Conservation (phyloP, 2,797 vertebrate genomes). For the Botia almorhae region DNA sequence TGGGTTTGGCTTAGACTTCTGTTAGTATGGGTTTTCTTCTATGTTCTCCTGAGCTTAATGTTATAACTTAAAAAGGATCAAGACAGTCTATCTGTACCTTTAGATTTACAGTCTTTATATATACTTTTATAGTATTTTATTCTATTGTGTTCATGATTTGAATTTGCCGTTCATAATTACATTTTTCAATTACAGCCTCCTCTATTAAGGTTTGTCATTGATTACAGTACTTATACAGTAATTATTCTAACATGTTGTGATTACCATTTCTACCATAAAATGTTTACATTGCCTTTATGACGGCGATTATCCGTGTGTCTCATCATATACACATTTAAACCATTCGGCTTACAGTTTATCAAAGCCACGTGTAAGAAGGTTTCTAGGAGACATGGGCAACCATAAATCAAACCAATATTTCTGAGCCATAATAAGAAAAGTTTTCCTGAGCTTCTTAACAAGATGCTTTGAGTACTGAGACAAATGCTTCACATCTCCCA, state of each 20-base stretch:
- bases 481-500: conserved; percentile 18
- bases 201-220: no score
- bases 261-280: neutral
- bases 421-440: conserved; percentile 6
- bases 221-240: no score
- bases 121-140: no score
- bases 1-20: neutral
- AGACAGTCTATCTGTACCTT: neutral
- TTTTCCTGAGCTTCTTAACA: conserved; percentile 9
- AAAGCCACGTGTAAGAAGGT: neutral
- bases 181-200: no score
- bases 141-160: no score
- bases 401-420: conserved; percentile 11
- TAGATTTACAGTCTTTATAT: no score
- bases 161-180: no score
- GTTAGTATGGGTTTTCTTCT: no score
- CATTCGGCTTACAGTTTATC: neutral
- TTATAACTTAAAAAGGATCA: neutral
- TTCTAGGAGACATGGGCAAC: neutral
- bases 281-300: neutral
- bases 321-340: neutral
- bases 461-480: conserved; percentile 27
- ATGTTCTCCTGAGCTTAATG: neutral
- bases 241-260: no score
- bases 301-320: neutral